phyloP scores from a whole-genome alignment of 1,140 invertebrate species.

The Listronotus bonariensis region DNA sequence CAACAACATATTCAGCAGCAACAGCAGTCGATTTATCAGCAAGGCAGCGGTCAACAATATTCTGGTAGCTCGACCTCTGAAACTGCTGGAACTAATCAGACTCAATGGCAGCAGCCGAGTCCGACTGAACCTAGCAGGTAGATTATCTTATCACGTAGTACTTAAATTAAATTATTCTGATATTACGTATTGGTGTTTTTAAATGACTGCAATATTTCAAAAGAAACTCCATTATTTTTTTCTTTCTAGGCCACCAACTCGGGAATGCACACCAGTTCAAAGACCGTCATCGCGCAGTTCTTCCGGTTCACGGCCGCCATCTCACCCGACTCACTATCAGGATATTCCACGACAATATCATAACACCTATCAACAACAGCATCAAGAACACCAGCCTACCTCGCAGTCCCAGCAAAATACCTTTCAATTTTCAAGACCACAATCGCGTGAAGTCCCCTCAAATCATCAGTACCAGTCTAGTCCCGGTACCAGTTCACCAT shows the following conservation, averaged over 20 bases:
- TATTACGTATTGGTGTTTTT: no score
- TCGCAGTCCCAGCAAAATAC: conserved; percentile 33
- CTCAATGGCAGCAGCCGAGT: conserved; percentile 16
- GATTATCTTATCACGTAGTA: background rate
- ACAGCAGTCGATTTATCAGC: conserved; percentile 12
- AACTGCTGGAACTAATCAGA: background rate
- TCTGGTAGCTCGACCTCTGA: conserved; percentile 1
- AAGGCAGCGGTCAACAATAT: conserved; percentile 12
- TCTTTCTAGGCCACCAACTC: conserved; percentile 26
- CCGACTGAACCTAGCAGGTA: conserved; percentile 17
- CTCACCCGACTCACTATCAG: conserved; percentile 43
- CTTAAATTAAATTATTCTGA: no score
- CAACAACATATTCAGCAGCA: conserved; percentile 3
- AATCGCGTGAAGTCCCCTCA: conserved; percentile 43
- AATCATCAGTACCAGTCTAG: conserved; percentile 45
- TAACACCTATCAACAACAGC: conserved; percentile 26
- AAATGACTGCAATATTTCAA: no score
- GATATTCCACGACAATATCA: conserved; percentile 27
- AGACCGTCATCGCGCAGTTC: conserved; percentile 46
- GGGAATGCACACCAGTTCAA: conserved; percentile 42
- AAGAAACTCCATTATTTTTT: no score
- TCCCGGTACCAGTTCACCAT: conserved; percentile 38
- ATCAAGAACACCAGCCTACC: conserved; percentile 35
- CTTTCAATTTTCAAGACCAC: conserved; percentile 43
- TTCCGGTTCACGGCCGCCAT: conserved; percentile 44